A percentile compares a stretch with the other conserved stretches of the same genome.
These are phyloP conservation scores for Palythoa heliodiscus DNA, from an alignment of 92 coral and sea anemone species.

Conservation along the genomic window DNA sequence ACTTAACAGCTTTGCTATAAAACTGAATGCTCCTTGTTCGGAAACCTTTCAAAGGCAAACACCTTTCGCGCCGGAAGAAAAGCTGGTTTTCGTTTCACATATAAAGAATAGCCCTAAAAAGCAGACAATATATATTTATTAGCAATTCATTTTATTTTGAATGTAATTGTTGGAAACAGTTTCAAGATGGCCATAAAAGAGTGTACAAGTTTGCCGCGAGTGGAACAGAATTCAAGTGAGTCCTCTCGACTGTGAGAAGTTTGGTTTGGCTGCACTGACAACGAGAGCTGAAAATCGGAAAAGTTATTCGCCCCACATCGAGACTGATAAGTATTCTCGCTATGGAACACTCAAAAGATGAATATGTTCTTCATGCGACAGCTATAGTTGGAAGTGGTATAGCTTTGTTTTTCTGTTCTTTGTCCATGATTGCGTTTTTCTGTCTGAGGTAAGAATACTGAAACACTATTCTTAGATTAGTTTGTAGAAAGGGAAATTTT, in stretches of 20 bases:
- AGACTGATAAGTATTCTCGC: neutral
- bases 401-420: conserved; percentile 72
- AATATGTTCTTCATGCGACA: conserved; percentile 69
- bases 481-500: neutral
- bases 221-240: neutral
- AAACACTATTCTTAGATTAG: neutral
- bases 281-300: neutral
- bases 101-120: neutral
- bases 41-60: neutral
- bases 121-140: neutral
- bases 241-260: neutral
- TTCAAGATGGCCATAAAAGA: conserved; percentile 12
- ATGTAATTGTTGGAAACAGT: conserved; percentile 28
- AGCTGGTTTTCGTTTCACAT: conserved; percentile 7
- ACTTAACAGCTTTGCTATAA: neutral
- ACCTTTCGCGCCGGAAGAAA: conserved; percentile 16
- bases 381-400: conserved; percentile 86
- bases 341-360: conserved; percentile 15
- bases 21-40: neutral
- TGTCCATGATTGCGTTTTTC: conserved; percentile 64
- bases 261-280: neutral
- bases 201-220: neutral
- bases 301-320: neutral
- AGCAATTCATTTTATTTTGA: conserved; percentile 23
- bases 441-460: conserved; percentile 68